Evolutionary conservation across 2,797 vertebrate species (phyloP).

Genomic region (Hirundo rustica): DNA sequence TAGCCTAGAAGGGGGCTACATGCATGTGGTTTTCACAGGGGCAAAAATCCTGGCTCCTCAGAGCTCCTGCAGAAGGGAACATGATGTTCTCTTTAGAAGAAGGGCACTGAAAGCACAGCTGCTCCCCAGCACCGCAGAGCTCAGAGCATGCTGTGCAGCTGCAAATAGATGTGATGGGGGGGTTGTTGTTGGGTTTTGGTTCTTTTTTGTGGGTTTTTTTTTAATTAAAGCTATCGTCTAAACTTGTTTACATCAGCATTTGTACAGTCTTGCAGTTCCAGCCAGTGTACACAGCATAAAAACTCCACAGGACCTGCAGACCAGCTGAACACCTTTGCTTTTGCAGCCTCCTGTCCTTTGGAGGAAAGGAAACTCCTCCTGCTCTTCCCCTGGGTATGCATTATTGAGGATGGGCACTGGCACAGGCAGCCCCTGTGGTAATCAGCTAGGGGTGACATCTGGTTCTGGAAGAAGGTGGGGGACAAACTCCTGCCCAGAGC

Average conservation of each 20-base stretch:
- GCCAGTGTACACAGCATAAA: background rate
- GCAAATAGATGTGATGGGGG: background rate
- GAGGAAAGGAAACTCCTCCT: background rate
- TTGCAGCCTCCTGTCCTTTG: background rate
- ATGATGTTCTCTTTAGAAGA: conserved; percentile 24
- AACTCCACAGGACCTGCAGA: background rate
- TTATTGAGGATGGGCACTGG: background rate
- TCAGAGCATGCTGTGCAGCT: background rate
- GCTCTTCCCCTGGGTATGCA: accelerated
- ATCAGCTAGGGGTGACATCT: background rate
- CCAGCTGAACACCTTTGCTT: background rate
- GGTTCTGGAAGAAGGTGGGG: background rate
- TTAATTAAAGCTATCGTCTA: background rate
- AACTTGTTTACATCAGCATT: background rate
- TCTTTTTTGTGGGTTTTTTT: background rate
- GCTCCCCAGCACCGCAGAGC: background rate
- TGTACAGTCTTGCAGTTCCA: background rate
- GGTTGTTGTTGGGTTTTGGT: background rate
- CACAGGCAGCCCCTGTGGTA: background rate
- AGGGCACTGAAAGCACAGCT: conserved; percentile 18
- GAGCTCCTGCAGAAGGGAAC: conserved; percentile 5
- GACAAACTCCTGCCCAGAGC: background rate
- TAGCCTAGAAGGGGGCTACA: conserved; percentile 9
- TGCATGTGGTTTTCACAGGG: conserved; percentile 17
- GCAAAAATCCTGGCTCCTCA: background rate